Evolutionary conservation across 2,113 vertebrate genomes (phyloP).

Genomic region (Aphelocoma coerulescens): DNA sequence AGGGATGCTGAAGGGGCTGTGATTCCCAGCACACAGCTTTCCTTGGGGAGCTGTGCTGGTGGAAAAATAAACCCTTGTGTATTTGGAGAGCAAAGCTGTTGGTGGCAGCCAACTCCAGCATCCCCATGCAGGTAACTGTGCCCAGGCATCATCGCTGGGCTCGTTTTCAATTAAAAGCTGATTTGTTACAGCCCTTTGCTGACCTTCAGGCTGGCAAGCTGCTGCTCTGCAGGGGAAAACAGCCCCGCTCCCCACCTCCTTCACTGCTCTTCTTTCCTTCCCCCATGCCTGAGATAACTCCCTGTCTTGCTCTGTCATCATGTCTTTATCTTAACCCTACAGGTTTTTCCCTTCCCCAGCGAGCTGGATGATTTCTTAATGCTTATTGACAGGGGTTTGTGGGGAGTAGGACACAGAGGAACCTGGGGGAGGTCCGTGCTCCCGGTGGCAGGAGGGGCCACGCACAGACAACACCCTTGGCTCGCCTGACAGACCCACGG

Average conservation of each 20-base stretch:
- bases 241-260: not conserved
- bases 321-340: constrained; percentile 49
- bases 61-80: fast-evolving
- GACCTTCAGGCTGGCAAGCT: constrained; percentile 31
- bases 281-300: not conserved
- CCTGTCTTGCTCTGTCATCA: constrained; percentile 47
- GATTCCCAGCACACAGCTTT: not conserved
- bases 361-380: constrained; percentile 28
- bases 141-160: not conserved
- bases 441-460: not conserved
- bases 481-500: not conserved
- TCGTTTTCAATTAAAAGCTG: constrained; percentile 11
- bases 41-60: not conserved
- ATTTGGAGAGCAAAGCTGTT: not conserved
- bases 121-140: not conserved
- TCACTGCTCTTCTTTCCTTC: not conserved
- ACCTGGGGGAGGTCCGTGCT: not conserved
- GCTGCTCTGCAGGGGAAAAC: not conserved
- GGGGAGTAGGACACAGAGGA: not conserved
- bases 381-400: constrained; percentile 14
- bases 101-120: not conserved
- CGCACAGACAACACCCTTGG: fast-evolving
- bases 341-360: not conserved
- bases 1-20: not conserved
- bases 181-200: not conserved